Percentiles rank a stretch among this genome's conserved stretches.
Evolutionary conservation across 1,140 invertebrate species (phyloP).

Genomic region (Maniola jurtina): DNA sequence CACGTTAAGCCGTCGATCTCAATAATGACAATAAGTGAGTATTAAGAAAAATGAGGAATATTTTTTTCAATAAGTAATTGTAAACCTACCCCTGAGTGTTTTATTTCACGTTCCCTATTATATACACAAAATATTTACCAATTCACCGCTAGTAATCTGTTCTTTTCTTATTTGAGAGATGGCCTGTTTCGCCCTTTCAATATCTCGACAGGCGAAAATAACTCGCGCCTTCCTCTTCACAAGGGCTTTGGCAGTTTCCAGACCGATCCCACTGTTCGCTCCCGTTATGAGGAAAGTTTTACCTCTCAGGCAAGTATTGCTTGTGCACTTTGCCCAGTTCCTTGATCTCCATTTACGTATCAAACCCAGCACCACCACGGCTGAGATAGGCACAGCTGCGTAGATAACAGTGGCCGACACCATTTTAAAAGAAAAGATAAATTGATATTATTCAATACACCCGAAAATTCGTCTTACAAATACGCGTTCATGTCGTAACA

Average conservation of each 20-base stretch:
- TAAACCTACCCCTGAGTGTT: no score
- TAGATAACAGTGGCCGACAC: slow-evolving; percentile 54
- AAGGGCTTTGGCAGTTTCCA: slow-evolving; percentile 85
- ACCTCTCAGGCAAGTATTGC: slow-evolving; percentile 65
- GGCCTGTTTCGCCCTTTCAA: slow-evolving; percentile 80
- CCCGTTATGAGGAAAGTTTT: slow-evolving; percentile 87
- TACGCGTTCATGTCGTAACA: slow-evolving; percentile 23
- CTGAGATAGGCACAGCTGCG: slow-evolving; percentile 67
- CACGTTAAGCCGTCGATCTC: no score
- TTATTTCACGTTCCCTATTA: no score
- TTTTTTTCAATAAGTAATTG: no score
- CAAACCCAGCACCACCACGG: slow-evolving; percentile 60
- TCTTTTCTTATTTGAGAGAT: slow-evolving; percentile 81
- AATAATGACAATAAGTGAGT: no score
- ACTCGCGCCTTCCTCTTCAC: slow-evolving; percentile 83
- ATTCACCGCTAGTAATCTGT: slow-evolving; percentile 78
- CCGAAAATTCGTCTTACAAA: slow-evolving; percentile 5
- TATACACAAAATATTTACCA: slow-evolving; percentile 57
- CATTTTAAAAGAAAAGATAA: slow-evolving; percentile 41
- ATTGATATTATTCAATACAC: slow-evolving; percentile 26
- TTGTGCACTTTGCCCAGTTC: slow-evolving; percentile 66
- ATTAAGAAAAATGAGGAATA: no score
- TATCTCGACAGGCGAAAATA: slow-evolving; percentile 86
- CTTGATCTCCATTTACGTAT: slow-evolving; percentile 68
- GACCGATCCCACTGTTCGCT: slow-evolving; percentile 89